phyloP scores from a whole-genome alignment of 2,888 invertebrate genomes.

The Sepiola atlantica region DNA sequence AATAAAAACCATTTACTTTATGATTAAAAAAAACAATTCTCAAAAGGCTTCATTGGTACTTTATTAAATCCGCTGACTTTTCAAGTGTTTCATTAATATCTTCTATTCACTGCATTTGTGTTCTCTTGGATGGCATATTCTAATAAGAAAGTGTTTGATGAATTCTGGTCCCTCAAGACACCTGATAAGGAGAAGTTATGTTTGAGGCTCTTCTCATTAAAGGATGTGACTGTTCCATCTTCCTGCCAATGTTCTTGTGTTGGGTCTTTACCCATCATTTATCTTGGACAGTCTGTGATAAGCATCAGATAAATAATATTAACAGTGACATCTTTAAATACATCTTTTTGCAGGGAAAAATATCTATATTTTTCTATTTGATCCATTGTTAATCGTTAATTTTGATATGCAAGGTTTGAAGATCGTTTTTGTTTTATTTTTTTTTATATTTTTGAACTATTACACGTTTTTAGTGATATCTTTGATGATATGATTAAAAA shows the following conservation, averaged over 20 bases:
- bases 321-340: slow-evolving; percentile 19
- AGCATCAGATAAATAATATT: slow-evolving; percentile 32
- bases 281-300: slow-evolving; percentile 32
- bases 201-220: not conserved
- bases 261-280: slow-evolving; percentile 6
- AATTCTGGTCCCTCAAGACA: slow-evolving; percentile 5
- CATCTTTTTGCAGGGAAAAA: slow-evolving; percentile 32
- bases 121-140: slow-evolving; percentile 32
- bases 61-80: not conserved
- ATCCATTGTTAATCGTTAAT: slow-evolving; percentile 11
- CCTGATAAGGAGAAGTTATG: not conserved
- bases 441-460: slow-evolving; percentile 32
- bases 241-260: slow-evolving; percentile 32
- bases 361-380: slow-evolving; percentile 22
- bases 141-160: slow-evolving; percentile 16
- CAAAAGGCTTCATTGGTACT: not conserved
- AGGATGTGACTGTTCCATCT: not conserved
- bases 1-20: not conserved
- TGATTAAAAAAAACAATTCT: not conserved
- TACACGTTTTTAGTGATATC: slow-evolving; percentile 19
- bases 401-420: not conserved
- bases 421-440: not conserved
- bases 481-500: not conserved
- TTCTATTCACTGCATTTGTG: not conserved
- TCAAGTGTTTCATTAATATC: not conserved